A percentile compares a stretch with the other conserved stretches of the same genome.
Evolutionary conservation across 2,113 vertebrate genomes (phyloP).

Genomic region (Coracopsis vasa): DNA sequence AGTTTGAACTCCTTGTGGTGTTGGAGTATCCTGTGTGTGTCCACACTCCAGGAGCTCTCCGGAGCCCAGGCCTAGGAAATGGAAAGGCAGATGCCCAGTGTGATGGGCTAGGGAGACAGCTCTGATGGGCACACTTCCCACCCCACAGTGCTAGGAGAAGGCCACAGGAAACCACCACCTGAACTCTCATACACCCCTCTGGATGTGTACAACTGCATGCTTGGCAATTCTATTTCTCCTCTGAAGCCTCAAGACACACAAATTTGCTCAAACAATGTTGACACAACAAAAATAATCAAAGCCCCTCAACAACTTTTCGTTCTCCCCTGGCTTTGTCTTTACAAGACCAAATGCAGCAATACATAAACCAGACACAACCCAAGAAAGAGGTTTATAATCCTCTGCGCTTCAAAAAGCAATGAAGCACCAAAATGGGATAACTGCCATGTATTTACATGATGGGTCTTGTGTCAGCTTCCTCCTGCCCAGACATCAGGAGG

Average conservation of each 20-base stretch:
- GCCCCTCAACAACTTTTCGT: not conserved
- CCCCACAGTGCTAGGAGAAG: too few relatives aligned
- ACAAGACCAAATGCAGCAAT: not conserved
- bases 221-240: not conserved
- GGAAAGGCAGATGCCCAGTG: not conserved
- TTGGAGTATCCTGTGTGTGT: not conserved
- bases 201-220: too few relatives aligned
- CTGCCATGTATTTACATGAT: not conserved
- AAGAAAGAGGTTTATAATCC: not conserved
- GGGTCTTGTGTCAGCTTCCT: not conserved
- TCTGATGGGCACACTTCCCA: not conserved
- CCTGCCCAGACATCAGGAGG: not conserved
- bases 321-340: not conserved
- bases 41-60: not conserved
- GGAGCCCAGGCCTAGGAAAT: not conserved
- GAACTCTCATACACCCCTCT: not conserved
- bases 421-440: not conserved
- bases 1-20: fast-evolving
- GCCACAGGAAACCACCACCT: not conserved
- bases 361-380: not conserved
- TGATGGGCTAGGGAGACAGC: not conserved
- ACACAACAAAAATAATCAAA: not conserved
- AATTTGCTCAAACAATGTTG: not conserved
- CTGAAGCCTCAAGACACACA: not conserved
- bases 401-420: not conserved